Evolutionary conservation across 2,797 vertebrate genomes (phyloP), one percentile per base, ranked within the genome.

Genomic region (Pipistrellus pygmaeus): DNA sequence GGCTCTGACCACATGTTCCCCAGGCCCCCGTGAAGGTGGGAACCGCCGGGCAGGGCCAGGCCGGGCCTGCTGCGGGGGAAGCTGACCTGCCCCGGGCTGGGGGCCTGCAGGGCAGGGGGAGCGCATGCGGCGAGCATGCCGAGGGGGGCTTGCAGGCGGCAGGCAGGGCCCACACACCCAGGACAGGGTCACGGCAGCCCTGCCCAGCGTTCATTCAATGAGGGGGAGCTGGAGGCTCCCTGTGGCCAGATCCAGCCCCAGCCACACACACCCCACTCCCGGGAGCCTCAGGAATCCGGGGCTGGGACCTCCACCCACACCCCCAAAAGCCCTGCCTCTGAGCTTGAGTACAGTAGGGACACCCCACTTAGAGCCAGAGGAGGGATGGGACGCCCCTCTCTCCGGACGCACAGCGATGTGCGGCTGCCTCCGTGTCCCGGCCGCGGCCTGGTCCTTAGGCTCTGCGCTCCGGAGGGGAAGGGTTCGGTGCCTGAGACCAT

Each of bases 1-100:
- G 86, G 92, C 93, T 97, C 95, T 94, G 97, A 96, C 94, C 6
- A 1, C 68, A 66, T 91, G 92, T 96, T 97, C 95, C 97, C 96
- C 92, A 23, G 91, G 46, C 92, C 84, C 96, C 81, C 78, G 94
- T 51, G 97, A 97, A 97, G 97, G 97, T 93, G 94, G 97, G 96
- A 95, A 96, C 95, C 83, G 66, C 60, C 12, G 57, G 72, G 89
- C 94, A 80, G n/a, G 68, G 94, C 97, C 96, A 92, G 85, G 88
- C 88, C 91, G 93, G 85, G 88, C 88, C 91, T 60, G 6, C 35
- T 95, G 95, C 89, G 76, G 11, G 95, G 91, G 97, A 95, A 88
- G 88, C 88, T 64, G 88, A 87, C 94, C 96, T 95, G 95, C 94
- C 17, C 72, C 88, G 4, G 90, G 92, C 96, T 88, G 92, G 91